These are phyloP conservation scores for Cydia fagiglandana DNA, from an alignment of 1,140 invertebrate species.

Conservation along the genomic window DNA sequence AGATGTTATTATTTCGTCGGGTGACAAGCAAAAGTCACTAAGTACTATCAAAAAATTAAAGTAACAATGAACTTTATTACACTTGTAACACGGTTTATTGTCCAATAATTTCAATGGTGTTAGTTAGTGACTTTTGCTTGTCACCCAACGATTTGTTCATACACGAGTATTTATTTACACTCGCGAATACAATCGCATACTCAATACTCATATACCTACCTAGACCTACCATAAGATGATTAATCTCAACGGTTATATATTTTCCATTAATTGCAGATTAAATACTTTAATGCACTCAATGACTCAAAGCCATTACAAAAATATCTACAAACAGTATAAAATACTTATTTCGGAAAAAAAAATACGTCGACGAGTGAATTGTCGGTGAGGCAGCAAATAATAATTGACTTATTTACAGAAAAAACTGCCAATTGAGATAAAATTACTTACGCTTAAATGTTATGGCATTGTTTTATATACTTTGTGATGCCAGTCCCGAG, in stretches of 20 bases:
- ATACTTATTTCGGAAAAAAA: background rate
- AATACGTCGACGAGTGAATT: background rate
- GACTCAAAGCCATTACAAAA: background rate
- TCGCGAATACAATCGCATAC: no score
- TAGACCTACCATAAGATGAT: background rate
- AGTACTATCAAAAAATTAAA: no score
- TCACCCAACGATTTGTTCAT: no score
- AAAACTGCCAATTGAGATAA: slow-evolving; percentile 20
- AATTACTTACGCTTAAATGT: slow-evolving; percentile 25
- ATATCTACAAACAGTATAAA: background rate
- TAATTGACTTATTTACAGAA: slow-evolving; percentile 26
- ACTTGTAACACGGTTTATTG: no score
- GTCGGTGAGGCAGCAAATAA: slow-evolving; percentile 8
- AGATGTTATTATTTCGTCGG: no score
- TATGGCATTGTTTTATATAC: slow-evolving; percentile 4
- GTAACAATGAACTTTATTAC: no score
- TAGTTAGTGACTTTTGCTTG: no score
- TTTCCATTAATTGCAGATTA: background rate
- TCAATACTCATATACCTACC: no score
- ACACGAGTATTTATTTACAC: no score
- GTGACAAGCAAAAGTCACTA: no score
- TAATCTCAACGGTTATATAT: background rate
- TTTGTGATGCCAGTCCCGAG: slow-evolving; percentile 22
- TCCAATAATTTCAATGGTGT: no score
- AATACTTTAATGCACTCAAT: background rate